Evolutionary conservation across 2,888 invertebrate genomes (phyloP), one percentile per base, ranked within the genome.

Genomic region (Listrodromus nycthemerus): DNA sequence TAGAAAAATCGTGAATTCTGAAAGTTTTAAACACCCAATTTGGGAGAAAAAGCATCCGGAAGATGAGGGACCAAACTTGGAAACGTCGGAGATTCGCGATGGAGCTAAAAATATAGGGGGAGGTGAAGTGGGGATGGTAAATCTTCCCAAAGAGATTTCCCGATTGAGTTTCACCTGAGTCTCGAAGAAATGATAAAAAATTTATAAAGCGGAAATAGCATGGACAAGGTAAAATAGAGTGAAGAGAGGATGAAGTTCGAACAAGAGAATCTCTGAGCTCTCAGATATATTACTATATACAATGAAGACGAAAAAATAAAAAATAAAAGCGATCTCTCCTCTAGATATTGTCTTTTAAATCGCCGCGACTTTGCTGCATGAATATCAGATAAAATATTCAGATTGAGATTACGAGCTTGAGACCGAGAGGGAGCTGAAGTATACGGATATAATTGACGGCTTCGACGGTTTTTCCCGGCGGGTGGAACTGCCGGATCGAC

Each of bases 381-480:
- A 69, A 74, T 78, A 69, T 74, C 73, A 61, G 74, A 78, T 82
- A 52, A 74, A 78, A 82, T 82, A 78, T 82, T 82, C 78, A 69
- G 52, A 82, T 82, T 78, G 73, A 61, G 78, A 82, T 82, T 73
- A 69, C 41, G 30, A 50, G 41, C 27, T 65, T 27, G 61, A 75
- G 69, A 37, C 13, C 50, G 37, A 27, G n/a, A n/a, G 45, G 10
- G 10, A 45, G 13, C 21, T 33, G 1, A 48, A 30, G 13, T 45
- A 30, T 48, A 45, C 1, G 63, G 50, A 63, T 63, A 50, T 70
- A 78, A 37, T 37, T 16, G 24, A 10, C 8, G 48, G 61, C 21
- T 27, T 48, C 27, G 50, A 66, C 1, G 50, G 19, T 16, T 74
- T 61, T 19, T 13, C 10, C 37, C 21, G 50, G 58, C 55, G 33